Percentiles rank a stretch among this genome's conserved stretches.
Evolutionary conservation across 2,797 vertebrate species (phyloP).

Genomic region (Neosilurus mollespiculum): DNA sequence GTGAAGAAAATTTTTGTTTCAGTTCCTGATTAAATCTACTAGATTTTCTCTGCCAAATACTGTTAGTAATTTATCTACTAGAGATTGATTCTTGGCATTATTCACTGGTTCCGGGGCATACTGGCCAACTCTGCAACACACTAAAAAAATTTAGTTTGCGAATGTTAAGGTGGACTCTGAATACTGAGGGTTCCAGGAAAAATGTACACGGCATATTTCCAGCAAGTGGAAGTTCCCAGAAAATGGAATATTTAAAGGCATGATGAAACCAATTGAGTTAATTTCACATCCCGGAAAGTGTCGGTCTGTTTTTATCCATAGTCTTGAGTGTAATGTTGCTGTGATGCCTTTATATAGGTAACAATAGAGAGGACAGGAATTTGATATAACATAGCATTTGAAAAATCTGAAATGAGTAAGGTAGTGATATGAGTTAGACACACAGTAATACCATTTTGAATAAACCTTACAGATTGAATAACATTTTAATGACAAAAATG

Average conservation of each 20-base stretch:
- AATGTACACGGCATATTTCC: too few relatives aligned
- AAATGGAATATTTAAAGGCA: not conserved
- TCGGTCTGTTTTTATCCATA: not conserved
- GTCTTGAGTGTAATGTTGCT: too few relatives aligned
- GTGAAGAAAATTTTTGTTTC: not conserved
- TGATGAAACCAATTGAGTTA: not conserved
- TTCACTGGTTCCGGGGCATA: not conserved
- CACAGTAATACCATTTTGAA: not conserved
- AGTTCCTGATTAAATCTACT: not conserved
- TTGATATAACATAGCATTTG: not conserved
- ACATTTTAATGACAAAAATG: too few relatives aligned
- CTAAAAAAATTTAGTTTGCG: not conserved
- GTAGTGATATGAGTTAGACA: not conserved
- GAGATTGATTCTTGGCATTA: not conserved
- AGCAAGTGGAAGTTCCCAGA: not conserved
- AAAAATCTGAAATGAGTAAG: not conserved
- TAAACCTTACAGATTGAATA: not conserved
- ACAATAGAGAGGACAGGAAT: not conserved
- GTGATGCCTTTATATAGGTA: not conserved
- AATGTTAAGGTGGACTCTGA: too few relatives aligned
- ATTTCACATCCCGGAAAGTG: not conserved
- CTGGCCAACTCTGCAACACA: not conserved
- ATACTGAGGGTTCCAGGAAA: not conserved
- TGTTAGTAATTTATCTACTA: not conserved
- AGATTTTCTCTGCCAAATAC: not conserved